These are phyloP conservation scores for Cryptomyrus ogoouensis DNA, from an alignment of 2,113 vertebrate species.

Conservation along the genomic window DNA sequence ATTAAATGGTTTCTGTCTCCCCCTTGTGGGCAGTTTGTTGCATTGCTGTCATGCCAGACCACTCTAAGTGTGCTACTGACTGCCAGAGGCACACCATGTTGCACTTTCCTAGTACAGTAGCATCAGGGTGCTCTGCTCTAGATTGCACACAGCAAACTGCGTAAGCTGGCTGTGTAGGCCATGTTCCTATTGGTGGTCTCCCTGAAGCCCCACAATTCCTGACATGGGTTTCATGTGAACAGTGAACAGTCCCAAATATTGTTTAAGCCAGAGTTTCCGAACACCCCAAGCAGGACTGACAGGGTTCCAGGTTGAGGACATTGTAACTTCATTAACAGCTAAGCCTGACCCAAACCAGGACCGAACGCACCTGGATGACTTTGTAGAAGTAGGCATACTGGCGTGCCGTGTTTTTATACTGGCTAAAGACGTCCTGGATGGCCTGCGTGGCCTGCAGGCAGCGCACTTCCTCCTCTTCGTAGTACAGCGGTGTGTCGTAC, in stretches of 20 bases:
- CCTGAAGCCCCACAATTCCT: background rate
- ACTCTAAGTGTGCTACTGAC: background rate
- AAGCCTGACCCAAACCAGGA: background rate
- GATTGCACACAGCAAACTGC: background rate
- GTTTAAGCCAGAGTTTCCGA: background rate
- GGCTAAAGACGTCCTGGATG: slow-evolving; percentile 86
- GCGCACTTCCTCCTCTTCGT: slow-evolving; percentile 85
- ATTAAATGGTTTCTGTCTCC: slow-evolving; percentile 20
- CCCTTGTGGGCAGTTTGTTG: slow-evolving; percentile 31
- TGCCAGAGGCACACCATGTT: background rate
- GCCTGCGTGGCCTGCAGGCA: slow-evolving; percentile 88
- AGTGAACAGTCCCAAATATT: background rate
- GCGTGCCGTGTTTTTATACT: slow-evolving; percentile 95
- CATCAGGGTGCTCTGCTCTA: background rate
- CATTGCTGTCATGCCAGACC: slow-evolving; percentile 14
- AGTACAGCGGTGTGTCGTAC: slow-evolving; percentile 90
- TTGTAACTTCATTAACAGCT: background rate
- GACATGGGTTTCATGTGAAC: background rate
- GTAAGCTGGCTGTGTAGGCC: background rate
- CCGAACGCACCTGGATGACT: slow-evolving; percentile 79
- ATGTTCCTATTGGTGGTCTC: background rate
- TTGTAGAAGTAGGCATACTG: slow-evolving; percentile 99
- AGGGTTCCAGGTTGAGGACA: background rate
- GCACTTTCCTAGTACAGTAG: background rate
- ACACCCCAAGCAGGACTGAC: background rate